Percentiles rank a stretch among this genome's conserved stretches.
Conservation (phyloP, 2,888 invertebrate genomes). For the Pyrocoelia pectoralis region DNA sequence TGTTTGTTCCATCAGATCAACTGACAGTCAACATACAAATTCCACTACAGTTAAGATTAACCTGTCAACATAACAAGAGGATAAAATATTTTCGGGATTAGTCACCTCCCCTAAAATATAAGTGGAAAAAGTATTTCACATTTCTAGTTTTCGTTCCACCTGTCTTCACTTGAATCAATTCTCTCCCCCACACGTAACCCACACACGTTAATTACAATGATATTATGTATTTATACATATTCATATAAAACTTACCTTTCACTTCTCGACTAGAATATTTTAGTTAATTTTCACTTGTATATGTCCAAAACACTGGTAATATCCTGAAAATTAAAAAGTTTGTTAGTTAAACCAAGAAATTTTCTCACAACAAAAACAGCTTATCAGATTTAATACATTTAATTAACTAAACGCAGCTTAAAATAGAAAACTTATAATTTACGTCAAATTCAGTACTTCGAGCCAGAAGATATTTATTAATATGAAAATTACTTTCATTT, state of each 20-base stretch:
- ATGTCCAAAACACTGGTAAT: not conserved
- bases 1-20: conserved; percentile 25
- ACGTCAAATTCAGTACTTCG: not conserved
- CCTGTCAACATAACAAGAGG: conserved; percentile 28
- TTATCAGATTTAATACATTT: not conserved
- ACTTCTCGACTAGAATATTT: not conserved
- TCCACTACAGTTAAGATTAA: conserved; percentile 31
- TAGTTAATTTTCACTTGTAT: not conserved
- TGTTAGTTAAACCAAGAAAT: not conserved
- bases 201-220: not conserved
- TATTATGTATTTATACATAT: not conserved
- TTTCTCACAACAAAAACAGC: not conserved
- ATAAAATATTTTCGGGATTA: conserved; percentile 22
- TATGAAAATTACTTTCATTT: conserved; percentile 5
- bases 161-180: conserved; percentile 1
- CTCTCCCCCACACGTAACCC: too few species aligned
- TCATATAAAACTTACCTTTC: not conserved
- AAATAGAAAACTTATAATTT: not conserved
- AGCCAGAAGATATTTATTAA: conserved; percentile 2
- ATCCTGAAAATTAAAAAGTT: conserved; percentile 9
- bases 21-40: conserved; percentile 30
- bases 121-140: conserved; percentile 8
- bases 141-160: conserved; percentile 6
- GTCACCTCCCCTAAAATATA: not conserved
- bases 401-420: not conserved